A percentile compares a stretch with the other conserved stretches of the same genome.
phyloP scores from a whole-genome alignment of 2,888 invertebrate genomes.

The Drosophila paracracens region DNA sequence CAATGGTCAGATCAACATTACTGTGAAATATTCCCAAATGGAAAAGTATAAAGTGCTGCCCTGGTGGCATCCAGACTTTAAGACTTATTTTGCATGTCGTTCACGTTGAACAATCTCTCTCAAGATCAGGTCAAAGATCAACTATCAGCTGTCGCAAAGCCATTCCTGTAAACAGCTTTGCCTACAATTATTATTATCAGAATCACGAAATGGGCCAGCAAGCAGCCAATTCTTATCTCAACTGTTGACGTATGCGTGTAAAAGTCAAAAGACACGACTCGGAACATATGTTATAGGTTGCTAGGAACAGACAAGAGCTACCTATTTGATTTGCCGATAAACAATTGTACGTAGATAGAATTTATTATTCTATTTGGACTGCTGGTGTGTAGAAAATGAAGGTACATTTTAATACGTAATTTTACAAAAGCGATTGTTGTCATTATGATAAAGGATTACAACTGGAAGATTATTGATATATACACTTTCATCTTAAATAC shows the following conservation, averaged over 20 bases:
- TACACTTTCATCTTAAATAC: constrained; percentile 70
- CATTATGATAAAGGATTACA: constrained; percentile 53
- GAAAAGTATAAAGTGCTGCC: constrained; percentile 86
- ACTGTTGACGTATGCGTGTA: not conserved
- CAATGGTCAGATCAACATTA: constrained; percentile 60
- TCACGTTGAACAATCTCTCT: not conserved
- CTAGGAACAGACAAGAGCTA: constrained; percentile 18
- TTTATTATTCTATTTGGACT: constrained; percentile 11
- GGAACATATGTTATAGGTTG: constrained; percentile 50
- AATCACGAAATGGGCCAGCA: not conserved
- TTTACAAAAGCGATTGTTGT: constrained; percentile 63
- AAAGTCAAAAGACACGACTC: constrained; percentile 12
- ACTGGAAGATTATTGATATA: constrained; percentile 70
- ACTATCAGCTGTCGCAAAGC: not conserved
- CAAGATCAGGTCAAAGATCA: not conserved
- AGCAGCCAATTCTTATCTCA: constrained; percentile 31
- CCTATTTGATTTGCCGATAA: constrained; percentile 34
- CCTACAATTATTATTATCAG: not conserved
- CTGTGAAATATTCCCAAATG: constrained; percentile 86
- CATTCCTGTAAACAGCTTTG: not conserved
- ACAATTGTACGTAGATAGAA: not conserved
- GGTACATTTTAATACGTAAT: constrained; percentile 38
- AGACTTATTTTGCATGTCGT: constrained; percentile 22
- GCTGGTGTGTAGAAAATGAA: constrained; percentile 5
- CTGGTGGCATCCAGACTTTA: constrained; percentile 89